Percentiles rank a stretch among this genome's conserved stretches.
These are phyloP conservation scores for Camponotus pennsylvanicus DNA, from an alignment of 1,140 invertebrate genomes.

Conservation along the genomic window DNA sequence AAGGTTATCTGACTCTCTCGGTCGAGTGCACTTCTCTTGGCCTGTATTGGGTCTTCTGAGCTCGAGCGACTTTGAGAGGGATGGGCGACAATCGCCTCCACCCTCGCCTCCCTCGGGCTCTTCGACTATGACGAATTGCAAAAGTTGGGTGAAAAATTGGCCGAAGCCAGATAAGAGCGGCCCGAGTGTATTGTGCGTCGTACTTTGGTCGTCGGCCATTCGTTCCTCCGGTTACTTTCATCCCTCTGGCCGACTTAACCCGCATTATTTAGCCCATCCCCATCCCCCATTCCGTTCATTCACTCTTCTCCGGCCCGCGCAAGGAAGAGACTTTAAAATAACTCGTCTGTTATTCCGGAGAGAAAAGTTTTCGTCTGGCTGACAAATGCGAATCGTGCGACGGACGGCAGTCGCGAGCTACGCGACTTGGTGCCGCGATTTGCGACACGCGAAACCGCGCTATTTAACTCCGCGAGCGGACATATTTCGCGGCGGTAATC, in stretches of 20 bases:
- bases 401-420: conserved; percentile 40
- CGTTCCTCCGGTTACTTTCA: conserved; percentile 52
- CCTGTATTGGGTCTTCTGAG: conserved; percentile 69
- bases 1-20: conserved; percentile 81
- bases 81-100: conserved; percentile 5
- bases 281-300: not conserved
- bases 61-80: conserved; percentile 7
- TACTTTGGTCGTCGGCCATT: conserved; percentile 54
- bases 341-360: conserved; percentile 8
- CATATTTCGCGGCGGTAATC: conserved; percentile 53
- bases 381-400: conserved; percentile 57
- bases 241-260: conserved; percentile 52
- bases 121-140: conserved; percentile 77
- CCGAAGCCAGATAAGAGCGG: conserved; percentile 59
- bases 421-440: conserved; percentile 51
- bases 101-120: not conserved
- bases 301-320: not conserved
- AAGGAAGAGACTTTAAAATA: conserved; percentile 53
- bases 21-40: conserved; percentile 74
- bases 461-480: conserved; percentile 52
- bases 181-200: conserved; percentile 63
- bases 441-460: conserved; percentile 54
- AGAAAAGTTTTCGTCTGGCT: conserved; percentile 33
- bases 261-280: conserved; percentile 44
- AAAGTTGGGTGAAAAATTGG: conserved; percentile 79